Conservation (phyloP, 2,888 invertebrate genomes). For the Cataglyphis albicans region DNA sequence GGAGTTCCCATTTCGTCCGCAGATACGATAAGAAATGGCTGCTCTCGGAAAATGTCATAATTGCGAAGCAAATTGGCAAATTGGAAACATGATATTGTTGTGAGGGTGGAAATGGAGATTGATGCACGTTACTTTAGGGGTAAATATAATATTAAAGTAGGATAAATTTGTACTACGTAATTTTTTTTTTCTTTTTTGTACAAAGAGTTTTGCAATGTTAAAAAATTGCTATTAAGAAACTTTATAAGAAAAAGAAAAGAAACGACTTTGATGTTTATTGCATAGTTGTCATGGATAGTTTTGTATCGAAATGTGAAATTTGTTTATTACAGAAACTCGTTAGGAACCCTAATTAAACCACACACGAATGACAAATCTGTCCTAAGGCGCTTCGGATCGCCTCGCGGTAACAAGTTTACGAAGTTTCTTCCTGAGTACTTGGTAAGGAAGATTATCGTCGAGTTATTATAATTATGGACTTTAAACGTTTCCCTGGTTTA, state of each 20-base stretch:
- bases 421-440: conserved; percentile 67
- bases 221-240: conserved; percentile 14
- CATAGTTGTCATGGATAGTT: conserved; percentile 13
- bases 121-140: conserved; percentile 1
- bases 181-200: background rate
- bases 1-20: conserved; percentile 15
- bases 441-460: conserved; percentile 62
- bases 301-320: conserved; percentile 61
- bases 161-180: background rate
- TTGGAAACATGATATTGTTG: conserved; percentile 35
- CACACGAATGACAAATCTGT: conserved; percentile 68
- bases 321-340: conserved; percentile 64
- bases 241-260: background rate
- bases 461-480: conserved; percentile 57
- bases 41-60: conserved; percentile 27
- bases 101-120: conserved; percentile 31
- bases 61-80: conserved; percentile 32
- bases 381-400: conserved; percentile 63
- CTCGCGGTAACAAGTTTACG: conserved; percentile 67
- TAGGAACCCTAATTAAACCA: conserved; percentile 73
- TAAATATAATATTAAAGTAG: conserved; percentile 23
- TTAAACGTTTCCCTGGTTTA: conserved; percentile 5
- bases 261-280: background rate
- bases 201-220: conserved; percentile 14
- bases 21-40: conserved; percentile 45